Base-by-base conservation (phyloP, 2,113 vertebrate species). In the Osmerus eperlanus region DNA sequence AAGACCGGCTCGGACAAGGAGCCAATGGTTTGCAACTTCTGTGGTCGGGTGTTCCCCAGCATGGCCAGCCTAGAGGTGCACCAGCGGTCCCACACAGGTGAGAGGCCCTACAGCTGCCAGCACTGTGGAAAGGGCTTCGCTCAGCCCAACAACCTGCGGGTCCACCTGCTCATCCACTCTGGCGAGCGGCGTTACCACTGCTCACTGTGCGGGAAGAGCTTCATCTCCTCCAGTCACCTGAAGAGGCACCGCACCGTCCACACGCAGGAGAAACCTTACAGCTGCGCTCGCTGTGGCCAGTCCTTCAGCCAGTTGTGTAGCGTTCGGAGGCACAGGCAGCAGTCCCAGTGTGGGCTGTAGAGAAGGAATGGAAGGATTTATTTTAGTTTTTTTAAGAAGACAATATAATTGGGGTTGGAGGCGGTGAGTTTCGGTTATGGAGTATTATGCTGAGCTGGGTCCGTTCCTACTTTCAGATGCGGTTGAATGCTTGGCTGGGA, bases 181-280 rank as follows among this genome's bases (percentile, higher is more conserved):
- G 89, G 87, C 0, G 89, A 90, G 81, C 61, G 88, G 25, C 84
- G 87, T 1, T 90, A 89, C 21, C 77, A 81, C 0, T 90, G 89
- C 60, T 74, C 89, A 0, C 78, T 89, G 28, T 90, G 89, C 1
- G 89, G 88, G 11, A 90, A 90, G 76, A 86, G 89, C 16, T 90
- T 90, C 80, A 87, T 89, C 74, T 89, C 89, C 0, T 89, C 87
- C 4, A 89, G 86, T 73, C 86, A 89, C 54, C 80, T 90, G 32
- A 90, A 90, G 80, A 70, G 89, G 66, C 89, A 90, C 80, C 85
- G 84, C 78, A 90, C 84, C 0, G 89, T 90, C 15, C 89, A 90
- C 85, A 90, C 87, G 0, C 85, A 89, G 78, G 89, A 90, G 72
- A 89, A 89, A 23, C 89, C 89, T n/a, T 90, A 89, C 84, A 86